phyloP scores from a whole-genome alignment of 2,888 invertebrate species.

The Rhabditoides inermis region DNA sequence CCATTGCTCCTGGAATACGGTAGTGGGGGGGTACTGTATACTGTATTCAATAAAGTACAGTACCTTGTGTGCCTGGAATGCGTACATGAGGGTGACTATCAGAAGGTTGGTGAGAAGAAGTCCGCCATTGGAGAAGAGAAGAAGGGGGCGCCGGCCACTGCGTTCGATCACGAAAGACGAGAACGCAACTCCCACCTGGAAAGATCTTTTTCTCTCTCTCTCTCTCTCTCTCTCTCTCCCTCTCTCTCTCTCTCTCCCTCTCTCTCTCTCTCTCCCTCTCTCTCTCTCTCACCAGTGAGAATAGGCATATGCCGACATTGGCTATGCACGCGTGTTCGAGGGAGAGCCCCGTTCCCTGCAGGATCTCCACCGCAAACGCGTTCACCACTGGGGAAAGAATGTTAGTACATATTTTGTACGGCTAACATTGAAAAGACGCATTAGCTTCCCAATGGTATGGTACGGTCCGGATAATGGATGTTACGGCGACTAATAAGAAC shows the following conservation, averaged over 20 bases:
- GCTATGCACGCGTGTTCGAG: constrained; percentile 9
- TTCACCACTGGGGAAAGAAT: constrained; percentile 13
- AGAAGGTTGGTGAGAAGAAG: constrained; percentile 20
- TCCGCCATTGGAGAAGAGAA: constrained; percentile 6
- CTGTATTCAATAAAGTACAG: no score
- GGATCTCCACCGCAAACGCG: constrained; percentile 17
- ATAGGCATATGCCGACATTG: constrained; percentile 13
- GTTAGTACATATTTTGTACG: no score
- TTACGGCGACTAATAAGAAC: no score
- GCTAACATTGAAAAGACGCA: no score
- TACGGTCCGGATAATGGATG: no score
- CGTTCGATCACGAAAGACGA: constrained; percentile 12
- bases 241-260: no score
- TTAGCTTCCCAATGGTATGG: no score
- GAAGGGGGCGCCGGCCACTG: constrained; percentile 12
- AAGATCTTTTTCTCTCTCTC: neutral
- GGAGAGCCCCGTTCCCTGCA: constrained; percentile 9
- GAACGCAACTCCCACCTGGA: constrained; percentile 11
- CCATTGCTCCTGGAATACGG: constrained; percentile 1
- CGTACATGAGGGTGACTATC: constrained; percentile 23
- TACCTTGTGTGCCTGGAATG: constrained; percentile 15
- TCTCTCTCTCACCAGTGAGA: constrained; percentile 11
- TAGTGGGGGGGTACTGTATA: no score
- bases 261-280: no score
- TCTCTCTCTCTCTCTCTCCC: no score